Percentiles rank a stretch among this genome's conserved stretches.
These are phyloP conservation scores for Pygoscelis adeliae DNA, from an alignment of 2,113 vertebrate species.

Conservation along the genomic window DNA sequence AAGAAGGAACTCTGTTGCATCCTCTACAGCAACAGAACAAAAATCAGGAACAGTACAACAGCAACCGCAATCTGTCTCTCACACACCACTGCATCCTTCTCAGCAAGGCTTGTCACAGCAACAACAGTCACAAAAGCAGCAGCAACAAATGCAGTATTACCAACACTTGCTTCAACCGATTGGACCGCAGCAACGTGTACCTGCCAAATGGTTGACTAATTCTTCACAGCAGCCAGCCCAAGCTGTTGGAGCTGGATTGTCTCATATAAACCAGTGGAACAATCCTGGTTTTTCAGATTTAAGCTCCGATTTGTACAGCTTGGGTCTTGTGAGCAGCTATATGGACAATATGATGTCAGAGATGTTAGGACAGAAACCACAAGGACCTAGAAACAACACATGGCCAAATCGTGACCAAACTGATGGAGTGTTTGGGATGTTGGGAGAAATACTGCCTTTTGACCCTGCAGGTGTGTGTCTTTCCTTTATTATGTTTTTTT, in stretches of 20 bases:
- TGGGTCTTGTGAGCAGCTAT: constrained; percentile 96
- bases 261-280: constrained; percentile 90
- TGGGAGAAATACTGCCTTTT: constrained; percentile 94
- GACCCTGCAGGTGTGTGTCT: constrained; percentile 91
- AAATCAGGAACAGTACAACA: constrained; percentile 83
- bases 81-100: constrained; percentile 78
- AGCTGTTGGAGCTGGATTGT: constrained; percentile 82
- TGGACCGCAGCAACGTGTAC: constrained; percentile 77
- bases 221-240: constrained; percentile 83
- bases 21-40: constrained; percentile 85
- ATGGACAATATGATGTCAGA: constrained; percentile 98
- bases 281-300: constrained; percentile 87
- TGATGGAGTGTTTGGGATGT: constrained; percentile 91
- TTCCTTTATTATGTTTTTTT: neutral
- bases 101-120: constrained; percentile 79
- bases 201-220: constrained; percentile 86
- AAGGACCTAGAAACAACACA: constrained; percentile 96
- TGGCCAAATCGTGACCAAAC: constrained; percentile 98
- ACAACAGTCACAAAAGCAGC: constrained; percentile 78
- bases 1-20: constrained; percentile 90
- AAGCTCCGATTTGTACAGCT: constrained; percentile 94
- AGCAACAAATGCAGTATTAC: constrained; percentile 89
- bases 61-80: constrained; percentile 79
- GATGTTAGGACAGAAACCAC: constrained; percentile 95
- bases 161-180: constrained; percentile 92